Base-by-base conservation (phyloP, 2,113 vertebrate genomes). In the Atlantisia rogersi region DNA sequence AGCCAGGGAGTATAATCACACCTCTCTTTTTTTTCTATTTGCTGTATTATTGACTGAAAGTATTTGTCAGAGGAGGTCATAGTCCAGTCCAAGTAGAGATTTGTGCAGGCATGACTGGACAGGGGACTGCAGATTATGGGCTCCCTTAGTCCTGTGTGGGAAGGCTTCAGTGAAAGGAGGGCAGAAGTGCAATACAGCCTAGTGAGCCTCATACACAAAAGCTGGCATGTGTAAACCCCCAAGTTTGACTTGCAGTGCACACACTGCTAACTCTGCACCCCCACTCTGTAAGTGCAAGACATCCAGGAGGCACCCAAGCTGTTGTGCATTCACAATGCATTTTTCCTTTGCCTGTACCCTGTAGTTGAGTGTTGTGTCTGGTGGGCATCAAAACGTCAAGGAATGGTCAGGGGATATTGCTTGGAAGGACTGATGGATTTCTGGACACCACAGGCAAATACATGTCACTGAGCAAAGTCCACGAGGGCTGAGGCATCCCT, bases 191-290 rank as follows among this genome's bases (percentile, higher is more conserved):
- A 31, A 31, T 65, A 32, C 39, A 67, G 25, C n/a, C 10, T 2
- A 59, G 21, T 10, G 7, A 86, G 37, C 26, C 74, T 52, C 62
- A 35, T 40, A 31, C 22, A 1, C n/a, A 18, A 18, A 50, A 92
- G 31, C 25, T 64, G 77, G 40, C 0, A 0, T 2, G 0, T 28
- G 26, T 19, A 62, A 88, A 80, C 12, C 6, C 0, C 0, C 55
- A 50, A 10, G 0, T 74, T 56, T 90, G 55, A 35, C 22, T 67
- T 46, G 46, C 37, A 53, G 52, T 62, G 59, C 88, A 42, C 7
- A 0, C 22, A n/a, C 2, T 32, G 37, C 55, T 93, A 60, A 11
- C 65, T 76, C 88, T 94, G 50, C 28, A 12, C 17, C 37, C 5
- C 0, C 16, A 7, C 40, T 77, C 37, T 15, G 26, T 8, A 22